Evolutionary conservation across 2,797 vertebrate genomes (phyloP).

Genomic region (Arremon brunneinucha): DNA sequence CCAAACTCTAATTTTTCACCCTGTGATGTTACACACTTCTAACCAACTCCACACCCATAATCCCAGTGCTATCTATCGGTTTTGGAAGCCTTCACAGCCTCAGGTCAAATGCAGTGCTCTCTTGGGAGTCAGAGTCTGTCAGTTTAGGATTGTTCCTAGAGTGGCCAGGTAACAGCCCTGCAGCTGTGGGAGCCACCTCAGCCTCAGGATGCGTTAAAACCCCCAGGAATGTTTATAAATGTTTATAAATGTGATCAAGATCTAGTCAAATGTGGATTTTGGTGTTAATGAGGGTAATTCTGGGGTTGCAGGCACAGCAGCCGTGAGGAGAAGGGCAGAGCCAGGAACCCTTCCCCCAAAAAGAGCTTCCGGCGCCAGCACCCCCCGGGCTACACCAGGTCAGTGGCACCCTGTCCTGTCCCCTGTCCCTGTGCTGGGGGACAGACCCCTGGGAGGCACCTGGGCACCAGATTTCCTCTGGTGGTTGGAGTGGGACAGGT

Average conservation of each 20-base stretch:
- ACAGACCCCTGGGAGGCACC: background rate
- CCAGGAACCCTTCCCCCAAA: constrained; percentile 72
- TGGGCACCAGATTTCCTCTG: background rate
- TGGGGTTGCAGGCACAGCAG: constrained; percentile 57
- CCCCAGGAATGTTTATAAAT: fast-evolving
- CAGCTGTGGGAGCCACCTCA: fast-evolving
- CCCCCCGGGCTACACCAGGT: constrained; percentile 74
- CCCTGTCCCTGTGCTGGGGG: background rate
- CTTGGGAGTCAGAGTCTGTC: background rate
- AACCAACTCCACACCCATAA: background rate
- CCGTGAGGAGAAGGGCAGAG: constrained; percentile 59
- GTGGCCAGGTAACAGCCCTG: background rate
- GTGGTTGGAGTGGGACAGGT: fast-evolving
- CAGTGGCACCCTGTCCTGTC: background rate
- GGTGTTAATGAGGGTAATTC: background rate
- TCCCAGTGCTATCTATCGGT: background rate
- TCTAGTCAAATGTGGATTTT: background rate
- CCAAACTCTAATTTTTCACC: background rate
- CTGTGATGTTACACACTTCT: background rate
- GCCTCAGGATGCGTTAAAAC: background rate
- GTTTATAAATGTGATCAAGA: background rate
- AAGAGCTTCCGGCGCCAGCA: constrained; percentile 74
- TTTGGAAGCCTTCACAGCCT: background rate
- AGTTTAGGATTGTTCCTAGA: background rate
- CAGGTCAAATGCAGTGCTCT: background rate